Percentiles rank a stretch among this genome's conserved stretches.
Evolutionary conservation across 2,888 invertebrate species (phyloP).

Genomic region (Periphyllus acericola): DNA sequence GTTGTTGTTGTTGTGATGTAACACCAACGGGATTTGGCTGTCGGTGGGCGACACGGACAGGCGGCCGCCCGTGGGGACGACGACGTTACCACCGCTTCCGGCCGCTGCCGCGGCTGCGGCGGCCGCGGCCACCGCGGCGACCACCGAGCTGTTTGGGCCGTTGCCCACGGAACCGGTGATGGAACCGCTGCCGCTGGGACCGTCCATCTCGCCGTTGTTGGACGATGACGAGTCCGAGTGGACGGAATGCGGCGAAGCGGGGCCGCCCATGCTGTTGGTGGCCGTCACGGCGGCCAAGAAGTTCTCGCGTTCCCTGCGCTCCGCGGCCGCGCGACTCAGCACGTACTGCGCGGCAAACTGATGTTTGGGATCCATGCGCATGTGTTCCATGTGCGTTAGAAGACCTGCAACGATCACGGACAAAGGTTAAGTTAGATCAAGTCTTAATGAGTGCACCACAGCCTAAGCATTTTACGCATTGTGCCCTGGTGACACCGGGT

Average conservation of each 20-base stretch:
- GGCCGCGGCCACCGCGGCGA: slow-evolving; percentile 39
- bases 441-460: no score
- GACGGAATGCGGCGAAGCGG: slow-evolving; percentile 79
- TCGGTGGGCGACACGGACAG: slow-evolving; percentile 59
- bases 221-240: slow-evolving; percentile 86
- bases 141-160: slow-evolving; percentile 48
- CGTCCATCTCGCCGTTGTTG: slow-evolving; percentile 74
- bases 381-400: slow-evolving; percentile 93
- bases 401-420: slow-evolving; percentile 74
- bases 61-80: slow-evolving; percentile 26
- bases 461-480: no score
- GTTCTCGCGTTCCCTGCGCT: slow-evolving; percentile 84
- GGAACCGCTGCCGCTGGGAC: slow-evolving; percentile 64
- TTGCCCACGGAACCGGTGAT: slow-evolving; percentile 55
- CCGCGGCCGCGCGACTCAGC: slow-evolving; percentile 88
- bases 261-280: slow-evolving; percentile 74
- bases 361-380: slow-evolving; percentile 96
- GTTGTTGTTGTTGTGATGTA: slow-evolving; percentile 74
- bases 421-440: not conserved
- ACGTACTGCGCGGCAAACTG: slow-evolving; percentile 96
- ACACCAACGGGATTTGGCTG: slow-evolving; percentile 56
- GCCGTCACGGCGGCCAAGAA: slow-evolving; percentile 74
- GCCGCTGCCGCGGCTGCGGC: slow-evolving; percentile 66
- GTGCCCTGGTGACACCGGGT: no score
- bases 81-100: slow-evolving; percentile 61